These are phyloP conservation scores for Mactromeris polynyma DNA, from an alignment of 2,888 invertebrate species.

Conservation along the genomic window DNA sequence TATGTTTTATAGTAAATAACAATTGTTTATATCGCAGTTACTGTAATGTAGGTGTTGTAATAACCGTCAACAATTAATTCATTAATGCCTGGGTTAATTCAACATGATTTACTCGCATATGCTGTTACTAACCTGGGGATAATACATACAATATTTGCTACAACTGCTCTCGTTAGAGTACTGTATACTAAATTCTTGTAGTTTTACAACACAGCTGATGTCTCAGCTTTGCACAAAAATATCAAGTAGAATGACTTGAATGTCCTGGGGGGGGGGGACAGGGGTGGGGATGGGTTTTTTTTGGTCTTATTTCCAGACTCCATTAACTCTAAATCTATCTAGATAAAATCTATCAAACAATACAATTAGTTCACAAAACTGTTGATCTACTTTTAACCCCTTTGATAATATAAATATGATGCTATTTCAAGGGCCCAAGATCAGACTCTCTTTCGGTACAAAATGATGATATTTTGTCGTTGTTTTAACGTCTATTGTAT, in stretches of 20 bases:
- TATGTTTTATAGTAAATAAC: background rate
- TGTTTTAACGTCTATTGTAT: background rate
- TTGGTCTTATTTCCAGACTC: no score
- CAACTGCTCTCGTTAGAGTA: no score
- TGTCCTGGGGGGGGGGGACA: no score
- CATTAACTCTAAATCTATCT: no score
- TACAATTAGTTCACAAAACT: background rate
- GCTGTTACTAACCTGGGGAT: background rate
- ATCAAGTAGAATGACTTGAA: no score
- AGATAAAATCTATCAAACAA: background rate
- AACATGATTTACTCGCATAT: background rate
- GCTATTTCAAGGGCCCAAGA: background rate
- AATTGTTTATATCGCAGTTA: background rate
- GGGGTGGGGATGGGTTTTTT: no score
- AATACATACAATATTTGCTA: no score
- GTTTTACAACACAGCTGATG: no score
- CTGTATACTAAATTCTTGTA: no score
- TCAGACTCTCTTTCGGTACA: background rate
- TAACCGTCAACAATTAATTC: background rate
- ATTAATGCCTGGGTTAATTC: background rate
- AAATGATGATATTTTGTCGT: background rate
- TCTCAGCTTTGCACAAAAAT: no score
- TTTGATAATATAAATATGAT: background rate
- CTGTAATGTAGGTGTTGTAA: background rate
- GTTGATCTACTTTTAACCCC: background rate